A percentile compares a stretch with the other conserved stretches of the same genome.
Evolutionary conservation across 2,888 invertebrate species (phyloP).

Genomic region (Polydrusus cervinus): DNA sequence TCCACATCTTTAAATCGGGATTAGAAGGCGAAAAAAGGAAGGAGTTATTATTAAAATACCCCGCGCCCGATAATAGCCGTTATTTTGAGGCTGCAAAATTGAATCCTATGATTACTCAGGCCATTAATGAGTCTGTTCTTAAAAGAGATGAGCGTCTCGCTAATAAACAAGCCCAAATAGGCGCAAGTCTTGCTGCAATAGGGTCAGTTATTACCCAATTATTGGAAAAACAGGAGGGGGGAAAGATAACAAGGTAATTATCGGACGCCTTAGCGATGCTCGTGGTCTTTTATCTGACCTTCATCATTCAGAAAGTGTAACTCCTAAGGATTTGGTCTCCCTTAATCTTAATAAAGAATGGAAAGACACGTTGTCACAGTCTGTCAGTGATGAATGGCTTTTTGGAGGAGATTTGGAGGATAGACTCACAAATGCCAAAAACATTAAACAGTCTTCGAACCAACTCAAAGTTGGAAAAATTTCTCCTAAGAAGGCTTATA

Average conservation of each 20-base stretch:
- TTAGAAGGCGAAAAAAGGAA: slow-evolving; percentile 16
- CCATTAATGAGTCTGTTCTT: slow-evolving; percentile 2
- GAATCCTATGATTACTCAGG: slow-evolving; percentile 28
- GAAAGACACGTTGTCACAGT: slow-evolving; percentile 36
- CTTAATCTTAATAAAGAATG: slow-evolving; percentile 42
- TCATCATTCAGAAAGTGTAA: slow-evolving; percentile 28
- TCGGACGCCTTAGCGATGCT: slow-evolving; percentile 43
- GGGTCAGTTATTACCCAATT: slow-evolving; percentile 23
- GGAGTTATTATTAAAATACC: slow-evolving; percentile 24
- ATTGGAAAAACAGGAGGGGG: slow-evolving; percentile 30
- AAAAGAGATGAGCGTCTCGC: slow-evolving; percentile 23
- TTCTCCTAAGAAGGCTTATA: slow-evolving; percentile 7
- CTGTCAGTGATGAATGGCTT: slow-evolving; percentile 38
- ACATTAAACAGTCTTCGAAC: slow-evolving; percentile 7
- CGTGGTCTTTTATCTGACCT: slow-evolving; percentile 44
- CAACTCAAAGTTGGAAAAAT: slow-evolving; percentile 8
- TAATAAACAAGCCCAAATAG: slow-evolving; percentile 32
- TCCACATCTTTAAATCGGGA: slow-evolving; percentile 1
- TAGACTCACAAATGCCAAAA: slow-evolving; percentile 29
- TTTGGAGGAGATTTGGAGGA: slow-evolving; percentile 46
- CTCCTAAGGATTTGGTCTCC: slow-evolving; percentile 31
- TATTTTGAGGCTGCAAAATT: slow-evolving; percentile 22
- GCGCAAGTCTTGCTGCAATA: slow-evolving; percentile 32
- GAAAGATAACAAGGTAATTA: slow-evolving; percentile 15
- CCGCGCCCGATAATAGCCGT: slow-evolving; percentile 19